Percentiles rank a stretch among this genome's conserved stretches.
phyloP scores from a whole-genome alignment of 2,797 vertebrate species.

The Nannoperca australis region DNA sequence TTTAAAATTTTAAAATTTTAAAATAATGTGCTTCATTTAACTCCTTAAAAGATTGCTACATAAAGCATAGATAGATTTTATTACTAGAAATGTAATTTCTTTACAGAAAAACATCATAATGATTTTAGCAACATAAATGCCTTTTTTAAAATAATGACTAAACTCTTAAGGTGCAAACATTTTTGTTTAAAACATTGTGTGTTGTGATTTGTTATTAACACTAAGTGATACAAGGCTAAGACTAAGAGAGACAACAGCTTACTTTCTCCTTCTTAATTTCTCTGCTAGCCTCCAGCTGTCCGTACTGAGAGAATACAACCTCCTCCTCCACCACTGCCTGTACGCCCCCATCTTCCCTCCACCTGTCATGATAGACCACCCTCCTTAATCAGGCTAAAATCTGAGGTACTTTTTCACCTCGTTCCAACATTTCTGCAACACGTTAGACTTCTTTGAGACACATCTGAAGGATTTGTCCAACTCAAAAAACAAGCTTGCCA shows the following conservation, averaged over 20 bases:
- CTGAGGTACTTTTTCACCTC: constrained; percentile 28
- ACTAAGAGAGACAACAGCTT: not conserved
- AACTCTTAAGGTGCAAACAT: not conserved
- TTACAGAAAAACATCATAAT: too few species aligned
- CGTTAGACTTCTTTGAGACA: not conserved
- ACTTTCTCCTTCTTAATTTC: not conserved
- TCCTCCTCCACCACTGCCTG: not conserved
- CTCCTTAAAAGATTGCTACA: not conserved
- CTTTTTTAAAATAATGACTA: not conserved
- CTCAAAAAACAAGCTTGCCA: not conserved
- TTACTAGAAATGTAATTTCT: not conserved
- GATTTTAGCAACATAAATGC: not conserved
- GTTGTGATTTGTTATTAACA: not conserved
- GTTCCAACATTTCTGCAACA: not conserved
- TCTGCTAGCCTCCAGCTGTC: constrained; percentile 32
- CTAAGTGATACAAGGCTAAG: not conserved
- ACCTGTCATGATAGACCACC: not conserved
- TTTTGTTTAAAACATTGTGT: not conserved
- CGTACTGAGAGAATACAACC: not conserved
- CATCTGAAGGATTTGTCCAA: not conserved
- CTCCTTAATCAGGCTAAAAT: not conserved
- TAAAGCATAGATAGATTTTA: too few species aligned
- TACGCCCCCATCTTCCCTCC: constrained; percentile 27
- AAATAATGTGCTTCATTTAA: not conserved
- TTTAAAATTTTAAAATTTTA: too few species aligned